phyloP scores from a whole-genome alignment of 2,888 invertebrate genomes.

The Galerucella calmariensis region DNA sequence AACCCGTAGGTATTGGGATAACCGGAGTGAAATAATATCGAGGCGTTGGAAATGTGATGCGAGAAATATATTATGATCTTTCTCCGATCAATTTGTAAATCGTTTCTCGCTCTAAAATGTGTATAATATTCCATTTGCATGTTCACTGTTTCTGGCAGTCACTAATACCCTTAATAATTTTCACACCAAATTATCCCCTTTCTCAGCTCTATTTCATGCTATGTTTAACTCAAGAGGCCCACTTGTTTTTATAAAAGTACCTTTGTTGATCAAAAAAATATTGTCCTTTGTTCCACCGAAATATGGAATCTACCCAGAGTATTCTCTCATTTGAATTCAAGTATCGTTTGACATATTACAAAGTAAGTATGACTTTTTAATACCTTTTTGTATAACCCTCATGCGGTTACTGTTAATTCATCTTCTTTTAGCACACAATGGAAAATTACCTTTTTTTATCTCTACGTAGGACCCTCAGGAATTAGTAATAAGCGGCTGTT shows the following conservation, averaged over 20 bases:
- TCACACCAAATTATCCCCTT: constrained; percentile 2
- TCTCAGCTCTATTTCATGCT: constrained; percentile 19
- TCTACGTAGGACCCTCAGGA: constrained; percentile 25
- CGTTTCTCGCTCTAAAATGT: too few species aligned
- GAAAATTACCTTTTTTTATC: constrained; percentile 35
- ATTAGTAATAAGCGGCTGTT: constrained; percentile 33
- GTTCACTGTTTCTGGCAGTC: too few species aligned
- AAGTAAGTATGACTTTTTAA: constrained; percentile 41
- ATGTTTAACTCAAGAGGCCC: constrained; percentile 15
- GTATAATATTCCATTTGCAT: too few species aligned
- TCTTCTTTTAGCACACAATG: constrained; percentile 30
- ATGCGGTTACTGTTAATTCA: constrained; percentile 37
- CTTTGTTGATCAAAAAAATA: constrained; percentile 32
- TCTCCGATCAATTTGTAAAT: too few species aligned
- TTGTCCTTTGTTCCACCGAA: constrained; percentile 26
- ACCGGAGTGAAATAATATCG: too few species aligned
- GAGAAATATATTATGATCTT: too few species aligned
- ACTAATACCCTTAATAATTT: not conserved
- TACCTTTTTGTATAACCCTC: constrained; percentile 34
- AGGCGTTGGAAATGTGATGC: too few species aligned
- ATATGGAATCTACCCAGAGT: constrained; percentile 9
- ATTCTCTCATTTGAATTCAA: constrained; percentile 32
- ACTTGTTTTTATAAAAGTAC: constrained; percentile 18
- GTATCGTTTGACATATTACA: constrained; percentile 38
- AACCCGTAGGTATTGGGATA: too few species aligned